Percentiles rank a stretch among this genome's conserved stretches.
Evolutionary conservation across 1,140 invertebrate genomes (phyloP).

Genomic region (Acyrthosiphon pisum): DNA sequence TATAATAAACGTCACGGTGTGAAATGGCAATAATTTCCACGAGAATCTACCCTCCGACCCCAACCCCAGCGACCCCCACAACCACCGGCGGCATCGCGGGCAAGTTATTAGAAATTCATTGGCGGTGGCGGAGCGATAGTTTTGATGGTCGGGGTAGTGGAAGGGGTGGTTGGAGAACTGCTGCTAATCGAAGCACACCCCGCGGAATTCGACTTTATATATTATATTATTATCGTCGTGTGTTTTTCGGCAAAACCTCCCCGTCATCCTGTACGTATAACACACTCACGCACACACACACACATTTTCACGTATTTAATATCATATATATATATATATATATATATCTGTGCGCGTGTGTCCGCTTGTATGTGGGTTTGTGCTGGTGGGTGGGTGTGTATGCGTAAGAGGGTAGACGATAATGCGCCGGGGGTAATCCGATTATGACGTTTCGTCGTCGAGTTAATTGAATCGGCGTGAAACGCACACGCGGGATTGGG

Average conservation of each 20-base stretch:
- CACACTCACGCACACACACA: neutral
- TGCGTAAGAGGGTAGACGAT: neutral
- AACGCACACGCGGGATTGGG: conserved; percentile 9
- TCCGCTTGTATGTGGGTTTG: no score
- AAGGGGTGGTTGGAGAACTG: neutral
- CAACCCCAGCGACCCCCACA: neutral
- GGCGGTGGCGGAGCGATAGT: neutral
- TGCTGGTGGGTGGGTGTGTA: neutral
- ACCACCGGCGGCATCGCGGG: neutral
- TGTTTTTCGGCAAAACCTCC: conserved; percentile 19
- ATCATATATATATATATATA: no score
- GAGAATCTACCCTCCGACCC: neutral
- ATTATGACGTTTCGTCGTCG: conserved; percentile 50
- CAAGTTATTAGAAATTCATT: conserved; percentile 53
- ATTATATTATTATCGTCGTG: neutral
- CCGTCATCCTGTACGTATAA: neutral
- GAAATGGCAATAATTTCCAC: conserved; percentile 27
- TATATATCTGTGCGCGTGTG: neutral
- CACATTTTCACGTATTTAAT: neutral
- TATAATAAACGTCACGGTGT: conserved; percentile 14
- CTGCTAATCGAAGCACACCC: conserved; percentile 52
- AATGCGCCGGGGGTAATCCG: conserved; percentile 44
- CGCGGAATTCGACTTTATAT: conserved; percentile 24
- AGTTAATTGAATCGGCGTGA: conserved; percentile 50
- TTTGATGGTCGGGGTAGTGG: neutral